A percentile compares a stretch with the other conserved stretches of the same genome.
phyloP scores from a whole-genome alignment of 2,888 invertebrate species.

The Hydrotaea cyrtoneurina region DNA sequence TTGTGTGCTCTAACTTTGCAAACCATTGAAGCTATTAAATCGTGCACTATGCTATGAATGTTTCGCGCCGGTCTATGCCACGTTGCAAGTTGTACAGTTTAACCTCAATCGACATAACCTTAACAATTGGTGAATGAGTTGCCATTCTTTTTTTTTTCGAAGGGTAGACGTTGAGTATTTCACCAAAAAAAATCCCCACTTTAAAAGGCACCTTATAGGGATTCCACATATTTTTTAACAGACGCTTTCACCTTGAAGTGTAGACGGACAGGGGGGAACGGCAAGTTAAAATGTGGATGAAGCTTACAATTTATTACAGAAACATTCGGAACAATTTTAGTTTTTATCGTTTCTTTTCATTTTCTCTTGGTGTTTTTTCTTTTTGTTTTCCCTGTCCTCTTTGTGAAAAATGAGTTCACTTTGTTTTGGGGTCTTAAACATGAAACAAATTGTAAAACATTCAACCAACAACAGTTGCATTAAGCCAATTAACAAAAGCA shows the following conservation, averaged over 20 bases:
- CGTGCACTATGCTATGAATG: too few species aligned
- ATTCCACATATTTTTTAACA: too few species aligned
- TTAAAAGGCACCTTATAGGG: too few species aligned
- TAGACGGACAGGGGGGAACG: background rate
- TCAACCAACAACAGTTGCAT: conserved; percentile 28
- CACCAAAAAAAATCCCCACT: too few species aligned
- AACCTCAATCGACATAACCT: conserved; percentile 20
- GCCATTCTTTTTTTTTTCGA: background rate
- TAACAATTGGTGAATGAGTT: conserved; percentile 44
- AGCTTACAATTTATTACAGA: background rate
- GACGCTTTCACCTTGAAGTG: background rate
- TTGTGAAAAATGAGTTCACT: background rate
- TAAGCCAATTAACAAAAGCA: conserved; percentile 61
- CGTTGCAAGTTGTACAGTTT: background rate
- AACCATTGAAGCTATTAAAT: background rate
- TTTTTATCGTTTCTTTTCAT: background rate
- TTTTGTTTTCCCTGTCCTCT: conserved; percentile 6
- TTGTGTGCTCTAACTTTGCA: background rate
- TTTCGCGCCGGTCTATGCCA: too few species aligned
- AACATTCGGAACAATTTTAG: background rate
- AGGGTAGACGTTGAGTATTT: too few species aligned
- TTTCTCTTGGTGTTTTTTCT: background rate
- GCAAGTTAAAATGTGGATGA: background rate
- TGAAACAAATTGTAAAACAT: conserved; percentile 37
- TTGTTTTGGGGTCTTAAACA: conserved; percentile 41